Conservation (phyloP, 2,113 vertebrate genomes). For the Ascaphus truei region DNA sequence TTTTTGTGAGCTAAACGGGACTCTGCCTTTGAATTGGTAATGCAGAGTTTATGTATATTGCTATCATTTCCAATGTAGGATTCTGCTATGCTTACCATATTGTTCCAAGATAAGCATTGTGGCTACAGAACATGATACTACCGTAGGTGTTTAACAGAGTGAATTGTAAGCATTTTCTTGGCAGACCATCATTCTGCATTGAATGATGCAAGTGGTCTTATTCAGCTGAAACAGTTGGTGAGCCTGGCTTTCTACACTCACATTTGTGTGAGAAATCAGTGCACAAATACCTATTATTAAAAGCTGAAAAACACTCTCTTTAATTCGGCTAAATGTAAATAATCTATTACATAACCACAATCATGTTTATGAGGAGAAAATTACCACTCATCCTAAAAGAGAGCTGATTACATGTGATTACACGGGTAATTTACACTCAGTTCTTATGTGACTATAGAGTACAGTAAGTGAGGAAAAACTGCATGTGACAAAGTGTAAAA, state of each 20-base stretch:
- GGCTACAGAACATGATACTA: no score
- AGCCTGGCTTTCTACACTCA: not conserved
- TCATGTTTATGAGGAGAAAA: constrained; percentile 21
- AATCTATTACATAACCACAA: constrained; percentile 5
- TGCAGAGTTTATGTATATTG: no score
- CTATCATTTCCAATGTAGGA: no score
- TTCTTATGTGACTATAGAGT: not conserved
- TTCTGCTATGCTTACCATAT: no score
- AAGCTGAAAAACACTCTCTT: not conserved
- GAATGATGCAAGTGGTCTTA: no score
- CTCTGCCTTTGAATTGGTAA: no score
- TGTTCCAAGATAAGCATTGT: no score
- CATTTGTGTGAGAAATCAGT: not conserved
- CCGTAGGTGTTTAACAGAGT: no score
- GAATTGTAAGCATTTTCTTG: no score
- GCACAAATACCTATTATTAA: constrained; percentile 11
- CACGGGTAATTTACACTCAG: not conserved
- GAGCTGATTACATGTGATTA: not conserved
- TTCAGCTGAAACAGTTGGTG: no score
- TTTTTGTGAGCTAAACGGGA: no score
- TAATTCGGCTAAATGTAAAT: constrained; percentile 4
- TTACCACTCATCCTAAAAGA: not conserved
- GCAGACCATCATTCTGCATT: no score
- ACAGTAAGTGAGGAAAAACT: constrained; percentile 1
- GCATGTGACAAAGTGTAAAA: not conserved